These are phyloP conservation scores for Azemiops feae DNA, from an alignment of 2,113 vertebrate species.

Conservation along the genomic window DNA sequence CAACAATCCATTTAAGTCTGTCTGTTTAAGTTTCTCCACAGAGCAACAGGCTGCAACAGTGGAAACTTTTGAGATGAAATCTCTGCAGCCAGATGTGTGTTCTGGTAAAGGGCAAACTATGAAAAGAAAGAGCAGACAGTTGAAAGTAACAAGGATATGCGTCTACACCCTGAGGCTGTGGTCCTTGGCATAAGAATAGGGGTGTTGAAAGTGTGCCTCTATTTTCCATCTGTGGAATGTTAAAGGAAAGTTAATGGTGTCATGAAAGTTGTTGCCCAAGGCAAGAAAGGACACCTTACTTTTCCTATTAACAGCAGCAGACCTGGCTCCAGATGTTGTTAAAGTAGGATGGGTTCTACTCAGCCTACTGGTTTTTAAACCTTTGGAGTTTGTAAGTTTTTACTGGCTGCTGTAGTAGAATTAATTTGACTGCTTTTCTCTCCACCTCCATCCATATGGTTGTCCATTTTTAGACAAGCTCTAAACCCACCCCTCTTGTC, in stretches of 20 bases:
- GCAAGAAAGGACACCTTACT: neutral
- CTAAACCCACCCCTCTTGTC: neutral
- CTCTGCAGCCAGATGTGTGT: neutral
- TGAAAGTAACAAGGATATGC: neutral
- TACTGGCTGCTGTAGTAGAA: neutral
- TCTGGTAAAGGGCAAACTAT: neutral
- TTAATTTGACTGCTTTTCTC: neutral
- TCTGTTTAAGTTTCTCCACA: neutral
- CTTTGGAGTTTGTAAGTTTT: neutral
- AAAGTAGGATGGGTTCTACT: neutral
- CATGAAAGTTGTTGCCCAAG: neutral
- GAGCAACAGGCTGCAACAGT: neutral
- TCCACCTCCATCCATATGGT: neutral
- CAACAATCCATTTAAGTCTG: neutral
- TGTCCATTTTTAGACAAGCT: conserved; percentile 14
- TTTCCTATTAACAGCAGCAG: neutral
- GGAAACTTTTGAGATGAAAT: neutral
- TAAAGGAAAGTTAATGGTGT: neutral
- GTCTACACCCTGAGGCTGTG: neutral
- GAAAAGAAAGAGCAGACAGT: neutral
- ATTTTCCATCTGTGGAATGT: neutral
- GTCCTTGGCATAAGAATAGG: neutral
- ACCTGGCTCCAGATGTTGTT: neutral
- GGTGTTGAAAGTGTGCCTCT: neutral
- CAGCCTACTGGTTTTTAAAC: neutral